phyloP scores from a whole-genome alignment of 2,113 vertebrate species.

The Eurypyga helias region DNA sequence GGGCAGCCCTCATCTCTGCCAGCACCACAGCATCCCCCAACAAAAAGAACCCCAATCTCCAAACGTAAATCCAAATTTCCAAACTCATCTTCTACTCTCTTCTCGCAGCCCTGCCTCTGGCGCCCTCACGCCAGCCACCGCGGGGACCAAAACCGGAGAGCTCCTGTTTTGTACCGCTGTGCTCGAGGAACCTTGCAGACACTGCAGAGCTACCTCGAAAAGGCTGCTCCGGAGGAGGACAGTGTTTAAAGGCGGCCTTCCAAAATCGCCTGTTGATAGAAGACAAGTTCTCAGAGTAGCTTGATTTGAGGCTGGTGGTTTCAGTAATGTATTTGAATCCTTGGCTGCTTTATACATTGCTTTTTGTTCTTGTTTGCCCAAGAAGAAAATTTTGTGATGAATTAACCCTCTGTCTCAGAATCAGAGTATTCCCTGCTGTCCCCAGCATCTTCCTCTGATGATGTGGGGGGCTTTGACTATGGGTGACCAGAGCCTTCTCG shows the following conservation, averaged over 20 bases:
- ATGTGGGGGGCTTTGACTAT: background rate
- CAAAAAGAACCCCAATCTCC: background rate
- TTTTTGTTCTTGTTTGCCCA: background rate
- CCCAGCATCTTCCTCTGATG: background rate
- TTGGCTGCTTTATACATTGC: background rate
- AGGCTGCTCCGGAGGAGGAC: accelerated
- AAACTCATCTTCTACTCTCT: background rate
- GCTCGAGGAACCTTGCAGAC: background rate
- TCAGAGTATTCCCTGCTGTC: background rate
- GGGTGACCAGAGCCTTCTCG: background rate
- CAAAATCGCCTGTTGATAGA: background rate
- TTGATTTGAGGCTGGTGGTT: background rate
- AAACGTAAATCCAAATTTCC: background rate
- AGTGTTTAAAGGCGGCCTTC: background rate
- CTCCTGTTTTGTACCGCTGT: background rate
- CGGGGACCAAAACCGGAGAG: accelerated
- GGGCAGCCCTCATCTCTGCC: background rate
- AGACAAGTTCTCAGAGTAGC: background rate
- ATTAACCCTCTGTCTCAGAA: background rate
- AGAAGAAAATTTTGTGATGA: background rate
- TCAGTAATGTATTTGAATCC: background rate
- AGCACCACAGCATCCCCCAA: background rate
- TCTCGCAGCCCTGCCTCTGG: background rate
- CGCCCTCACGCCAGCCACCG: background rate
- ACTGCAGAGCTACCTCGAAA: background rate